Evolutionary conservation across 2,113 vertebrate genomes (phyloP), one percentile per base, ranked within the genome.

Genomic region (Seriola aureovittata): DNA sequence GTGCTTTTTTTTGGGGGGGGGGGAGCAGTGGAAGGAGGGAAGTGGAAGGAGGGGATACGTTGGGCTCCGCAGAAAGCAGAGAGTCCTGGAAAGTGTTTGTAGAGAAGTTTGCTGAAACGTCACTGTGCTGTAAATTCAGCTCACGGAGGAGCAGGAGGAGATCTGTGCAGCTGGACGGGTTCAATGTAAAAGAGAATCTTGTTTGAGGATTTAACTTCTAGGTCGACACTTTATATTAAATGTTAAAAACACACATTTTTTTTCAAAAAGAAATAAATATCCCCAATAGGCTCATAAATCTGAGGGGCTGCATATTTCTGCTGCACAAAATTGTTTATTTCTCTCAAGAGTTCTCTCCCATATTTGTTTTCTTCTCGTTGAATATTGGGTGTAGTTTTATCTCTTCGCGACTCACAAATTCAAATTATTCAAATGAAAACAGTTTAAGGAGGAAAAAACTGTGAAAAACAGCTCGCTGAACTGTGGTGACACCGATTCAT

Each of bases 1-100:
- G 94, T 94, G 88, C 57, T 82, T 75, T 82, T 57, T 57, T 87
- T 80, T 38, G 4, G 50, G 73, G 29, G 58, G 3, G 46, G n/a
- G 16, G 13, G 46, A n/a, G 54, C 7, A 38, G 57, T 12, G 13
- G 59, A 40, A 63, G 84, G 82, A 74, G 74, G 88, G 9, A 71
- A 40, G 8, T 21, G 64, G 52, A 69, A 52, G 10, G 17, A 70
- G 79, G 60, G 44, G 29, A 29, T 29, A 29, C 29, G 63, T 57
- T 86, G 34, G 0, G 40, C 40, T 88, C 85, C 46, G 83, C 63
- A 59, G 71, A 75, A 78, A 88, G 62, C 52, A 25, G 34, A 70
- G 77, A 72, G 59, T 46, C 63, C 46, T 63, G 79, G 72, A 84
- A 69, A 65, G 80, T 34, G 77, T 42, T 42, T 59, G 44, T 4